A percentile compares a stretch with the other conserved stretches of the same genome.
phyloP scores from a whole-genome alignment of 2,113 vertebrate genomes.

The Centropus unirufus region DNA sequence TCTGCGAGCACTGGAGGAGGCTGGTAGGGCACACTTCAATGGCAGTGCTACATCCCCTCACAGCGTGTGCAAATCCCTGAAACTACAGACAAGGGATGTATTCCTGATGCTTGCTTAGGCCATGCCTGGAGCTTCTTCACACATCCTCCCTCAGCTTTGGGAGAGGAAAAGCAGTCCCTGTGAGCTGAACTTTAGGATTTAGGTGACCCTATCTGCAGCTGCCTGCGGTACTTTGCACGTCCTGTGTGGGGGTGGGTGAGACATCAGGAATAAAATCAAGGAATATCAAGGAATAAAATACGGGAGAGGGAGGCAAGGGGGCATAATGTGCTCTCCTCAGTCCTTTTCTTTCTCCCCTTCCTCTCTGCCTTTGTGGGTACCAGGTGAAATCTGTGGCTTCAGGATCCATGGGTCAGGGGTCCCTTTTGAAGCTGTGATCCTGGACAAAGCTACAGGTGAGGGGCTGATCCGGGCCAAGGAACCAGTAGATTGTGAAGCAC shows the following conservation, averaged over 20 bases:
- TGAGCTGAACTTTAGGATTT: background rate
- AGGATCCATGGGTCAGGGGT: constrained; percentile 91
- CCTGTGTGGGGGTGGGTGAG: background rate
- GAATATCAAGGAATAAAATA: background rate
- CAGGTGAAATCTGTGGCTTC: constrained; percentile 98
- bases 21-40: background rate
- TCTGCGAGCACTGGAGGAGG: background rate
- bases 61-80: background rate
- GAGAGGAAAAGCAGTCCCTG: background rate
- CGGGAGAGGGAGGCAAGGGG: background rate
- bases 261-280: background rate
- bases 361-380: background rate
- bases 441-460: constrained; percentile 96
- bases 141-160: background rate
- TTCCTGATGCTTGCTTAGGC: background rate
- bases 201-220: background rate
- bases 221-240: background rate
- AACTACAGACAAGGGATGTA: background rate
- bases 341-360: background rate
- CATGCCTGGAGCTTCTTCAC: background rate
- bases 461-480: constrained; percentile 96
- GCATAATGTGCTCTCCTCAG: background rate
- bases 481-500: constrained; percentile 94
- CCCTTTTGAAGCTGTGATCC: constrained; percentile 95
- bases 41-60: background rate